Evolutionary conservation across 2,888 invertebrate species (phyloP).

Genomic region (Macaria notata): DNA sequence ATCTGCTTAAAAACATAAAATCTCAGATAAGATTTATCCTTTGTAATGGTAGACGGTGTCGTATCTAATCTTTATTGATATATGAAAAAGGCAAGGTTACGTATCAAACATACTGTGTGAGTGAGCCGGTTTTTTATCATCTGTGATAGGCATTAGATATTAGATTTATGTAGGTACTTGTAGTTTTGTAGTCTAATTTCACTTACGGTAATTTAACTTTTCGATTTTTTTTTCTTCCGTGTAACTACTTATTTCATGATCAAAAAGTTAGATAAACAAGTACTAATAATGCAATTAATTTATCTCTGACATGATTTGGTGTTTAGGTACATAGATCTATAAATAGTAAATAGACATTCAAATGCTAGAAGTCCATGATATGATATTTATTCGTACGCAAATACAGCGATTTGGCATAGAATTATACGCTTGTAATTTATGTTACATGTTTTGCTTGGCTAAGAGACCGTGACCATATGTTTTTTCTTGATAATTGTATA

Average conservation of each 20-base stretch:
- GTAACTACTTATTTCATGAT: too few species aligned
- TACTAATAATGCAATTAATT: too few species aligned
- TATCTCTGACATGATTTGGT: too few species aligned
- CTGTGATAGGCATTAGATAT: constrained; percentile 8
- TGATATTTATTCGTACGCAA: constrained; percentile 15
- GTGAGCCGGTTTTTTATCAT: constrained; percentile 43
- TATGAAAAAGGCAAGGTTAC: constrained; percentile 52
- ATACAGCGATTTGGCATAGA: constrained; percentile 15
- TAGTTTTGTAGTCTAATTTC: too few species aligned
- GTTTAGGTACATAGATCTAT: too few species aligned
- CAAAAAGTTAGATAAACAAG: too few species aligned
- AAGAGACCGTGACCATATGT: constrained; percentile 7
- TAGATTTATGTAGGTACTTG: too few species aligned
- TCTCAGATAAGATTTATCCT: constrained; percentile 49
- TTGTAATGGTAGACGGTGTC: constrained; percentile 36
- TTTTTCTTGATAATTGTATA: constrained; percentile 7
- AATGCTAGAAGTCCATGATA: not conserved
- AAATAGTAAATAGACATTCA: too few species aligned
- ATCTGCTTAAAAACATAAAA: constrained; percentile 48
- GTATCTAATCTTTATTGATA: constrained; percentile 58
- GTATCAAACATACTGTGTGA: constrained; percentile 37
- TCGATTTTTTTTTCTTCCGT: too few species aligned
- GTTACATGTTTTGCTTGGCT: constrained; percentile 9
- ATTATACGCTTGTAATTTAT: constrained; percentile 5
- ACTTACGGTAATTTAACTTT: too few species aligned